Conservation (phyloP, 2,113 vertebrate species). For the Acinonyx jubatus region DNA sequence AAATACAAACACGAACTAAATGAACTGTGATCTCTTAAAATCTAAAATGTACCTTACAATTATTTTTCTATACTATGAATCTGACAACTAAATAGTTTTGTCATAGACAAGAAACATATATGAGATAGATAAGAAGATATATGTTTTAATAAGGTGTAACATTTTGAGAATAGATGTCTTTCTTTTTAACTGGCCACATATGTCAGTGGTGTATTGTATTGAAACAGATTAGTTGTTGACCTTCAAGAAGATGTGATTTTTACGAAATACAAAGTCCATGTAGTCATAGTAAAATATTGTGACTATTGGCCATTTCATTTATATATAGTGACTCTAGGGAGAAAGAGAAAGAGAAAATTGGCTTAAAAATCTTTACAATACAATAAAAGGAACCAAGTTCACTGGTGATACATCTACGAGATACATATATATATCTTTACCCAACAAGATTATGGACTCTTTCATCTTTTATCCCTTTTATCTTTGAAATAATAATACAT, state of each 20-base stretch:
- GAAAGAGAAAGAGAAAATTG: not conserved
- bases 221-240: not conserved
- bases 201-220: not conserved
- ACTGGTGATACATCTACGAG: not conserved
- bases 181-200: slow-evolving; percentile 31
- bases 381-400: not conserved
- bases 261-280: not conserved
- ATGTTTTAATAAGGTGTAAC: not conserved
- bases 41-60: not conserved
- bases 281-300: not conserved
- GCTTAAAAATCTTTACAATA: slow-evolving; percentile 25
- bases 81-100: not conserved
- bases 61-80: not conserved
- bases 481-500: slow-evolving; percentile 37
- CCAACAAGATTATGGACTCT: not conserved
- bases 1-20: not conserved
- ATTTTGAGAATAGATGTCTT: not conserved
- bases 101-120: not conserved
- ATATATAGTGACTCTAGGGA: not conserved
- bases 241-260: slow-evolving; percentile 7
- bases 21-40: not conserved
- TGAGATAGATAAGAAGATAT: not conserved
- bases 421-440: not conserved
- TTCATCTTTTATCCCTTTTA: slow-evolving; percentile 45
- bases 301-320: not conserved